Evolutionary conservation across 1,140 invertebrate species (phyloP), one percentile per base, ranked within the genome.

Genomic region (Ganaspis sp.): DNA sequence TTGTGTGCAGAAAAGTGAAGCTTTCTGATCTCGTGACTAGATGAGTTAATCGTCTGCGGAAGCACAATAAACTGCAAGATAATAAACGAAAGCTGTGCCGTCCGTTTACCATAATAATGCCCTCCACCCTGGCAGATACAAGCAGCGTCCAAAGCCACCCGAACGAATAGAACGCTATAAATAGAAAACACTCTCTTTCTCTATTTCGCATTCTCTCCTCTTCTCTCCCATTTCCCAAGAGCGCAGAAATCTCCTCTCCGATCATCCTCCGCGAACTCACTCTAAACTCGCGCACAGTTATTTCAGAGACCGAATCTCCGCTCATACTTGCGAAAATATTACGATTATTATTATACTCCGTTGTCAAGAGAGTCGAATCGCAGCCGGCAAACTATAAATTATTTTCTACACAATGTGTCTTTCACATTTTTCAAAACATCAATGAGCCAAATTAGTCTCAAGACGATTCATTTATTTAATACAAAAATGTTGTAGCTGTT

Each of bases 81-180:
- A 79, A 81, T 81, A 77, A 75, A 78, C 76, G 71, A 78, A 76
- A 72, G 77, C 78, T 11, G 77, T 76, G 21, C 71, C 69, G 75
- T 82, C 74, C 78, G 77, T 82, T 82, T 75, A 78, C 69, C 72
- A 82, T 83, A 82, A 81, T 84, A 82, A 82, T 84, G 77, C 72
- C 64, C 78, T 83, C 79, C 73, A 81, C 81, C 75, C 73, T 78
- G 77, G 76, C 75, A 75, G 54, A 76, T 78, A 73, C 72, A 58
- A 26, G 74, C 77, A 73, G 78, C 79, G 76, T 34, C 76, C 81
- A 69, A 80, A 81, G 76, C 34, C 64, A 73, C 23, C 74, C 72
- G 73, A 80, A 77, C 76, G 78, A 82, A 77, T 75, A 76, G 77
- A 80, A 73, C 72, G 58, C 76, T 82, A 84, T 82, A 84, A 84